Conservation (phyloP, 2,113 vertebrate genomes). For the Prionailurus bengalensis region DNA sequence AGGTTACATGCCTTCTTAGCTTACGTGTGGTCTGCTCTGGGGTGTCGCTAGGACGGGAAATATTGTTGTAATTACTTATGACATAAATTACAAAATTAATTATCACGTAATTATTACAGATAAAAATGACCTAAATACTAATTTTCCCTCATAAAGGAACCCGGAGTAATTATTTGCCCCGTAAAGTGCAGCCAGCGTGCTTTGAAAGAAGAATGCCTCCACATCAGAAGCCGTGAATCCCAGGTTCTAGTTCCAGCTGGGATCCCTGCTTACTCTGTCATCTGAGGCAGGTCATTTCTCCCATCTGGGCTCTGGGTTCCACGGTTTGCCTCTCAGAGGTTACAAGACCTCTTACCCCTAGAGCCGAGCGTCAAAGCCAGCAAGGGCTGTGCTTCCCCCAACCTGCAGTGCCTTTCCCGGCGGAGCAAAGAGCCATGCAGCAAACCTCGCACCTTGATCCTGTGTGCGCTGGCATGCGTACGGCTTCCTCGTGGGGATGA, state of each 20-base stretch:
- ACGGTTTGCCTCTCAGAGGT: not conserved
- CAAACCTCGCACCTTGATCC: conserved; percentile 72
- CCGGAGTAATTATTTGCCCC: not conserved
- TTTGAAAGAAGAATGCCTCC: rapidly evolving
- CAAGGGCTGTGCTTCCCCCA: not conserved
- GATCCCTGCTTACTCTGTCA: not conserved
- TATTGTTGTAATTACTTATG: not conserved
- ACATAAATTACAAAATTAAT: too few species aligned
- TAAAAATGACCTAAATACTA: too few species aligned
- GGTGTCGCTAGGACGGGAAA: too few species aligned
- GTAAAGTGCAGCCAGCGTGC: not conserved
- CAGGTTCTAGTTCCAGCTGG: not conserved
- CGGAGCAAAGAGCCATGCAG: not conserved
- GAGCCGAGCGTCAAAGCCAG: not conserved
- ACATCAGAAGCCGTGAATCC: rapidly evolving
- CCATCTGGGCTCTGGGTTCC: not conserved
- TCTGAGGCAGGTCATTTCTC: not conserved
- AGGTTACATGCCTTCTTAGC: not conserved
- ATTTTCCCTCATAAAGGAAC: not conserved
- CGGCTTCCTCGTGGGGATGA: conserved; percentile 72
- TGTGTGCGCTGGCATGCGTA: conserved; percentile 63
- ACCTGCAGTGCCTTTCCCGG: not conserved
- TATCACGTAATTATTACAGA: too few species aligned
- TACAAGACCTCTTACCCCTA: not conserved
- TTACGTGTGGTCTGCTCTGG: rapidly evolving